phyloP scores from a whole-genome alignment of 1,140 invertebrate species.

The Drosophila prosaltans region DNA sequence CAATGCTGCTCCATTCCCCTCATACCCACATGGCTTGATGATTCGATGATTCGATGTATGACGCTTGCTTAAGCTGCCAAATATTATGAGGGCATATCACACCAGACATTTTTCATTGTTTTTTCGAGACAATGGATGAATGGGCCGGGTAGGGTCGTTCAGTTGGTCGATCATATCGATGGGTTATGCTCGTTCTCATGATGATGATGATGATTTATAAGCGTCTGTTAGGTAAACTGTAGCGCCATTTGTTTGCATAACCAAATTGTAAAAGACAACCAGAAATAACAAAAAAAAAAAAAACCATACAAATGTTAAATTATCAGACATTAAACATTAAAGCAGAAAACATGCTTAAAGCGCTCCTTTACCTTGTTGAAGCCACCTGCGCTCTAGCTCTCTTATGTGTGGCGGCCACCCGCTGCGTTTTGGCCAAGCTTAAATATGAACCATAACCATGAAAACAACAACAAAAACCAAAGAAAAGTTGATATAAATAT shows the following conservation, averaged over 20 bases:
- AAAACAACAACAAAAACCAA: slow-evolving; percentile 21
- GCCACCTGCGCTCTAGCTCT: slow-evolving; percentile 59
- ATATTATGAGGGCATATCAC: slow-evolving; percentile 73
- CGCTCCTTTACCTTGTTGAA: slow-evolving; percentile 32
- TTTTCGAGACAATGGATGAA: slow-evolving; percentile 36
- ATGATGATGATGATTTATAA: slow-evolving; percentile 70
- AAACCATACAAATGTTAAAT: slow-evolving; percentile 52
- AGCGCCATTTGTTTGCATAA: slow-evolving; percentile 76
- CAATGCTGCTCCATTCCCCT: slow-evolving; percentile 33
- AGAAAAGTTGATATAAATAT: slow-evolving; percentile 75
- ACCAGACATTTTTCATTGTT: slow-evolving; percentile 62
- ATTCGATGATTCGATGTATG: slow-evolving; percentile 24
- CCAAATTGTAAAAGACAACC: slow-evolving; percentile 50
- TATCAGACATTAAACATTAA: slow-evolving; percentile 65
- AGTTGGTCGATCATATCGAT: slow-evolving; percentile 46
- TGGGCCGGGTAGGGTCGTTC: background rate
- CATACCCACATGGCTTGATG: slow-evolving; percentile 33
- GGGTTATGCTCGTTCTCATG: slow-evolving; percentile 37
- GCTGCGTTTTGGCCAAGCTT: slow-evolving; percentile 39
- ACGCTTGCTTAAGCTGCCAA: slow-evolving; percentile 52
- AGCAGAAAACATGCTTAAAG: slow-evolving; percentile 55
- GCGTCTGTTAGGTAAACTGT: slow-evolving; percentile 59
- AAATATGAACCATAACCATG: slow-evolving; percentile 17
- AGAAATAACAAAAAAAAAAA: slow-evolving; percentile 26
- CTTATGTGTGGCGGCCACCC: slow-evolving; percentile 46